A percentile compares a stretch with the other conserved stretches of the same genome.
phyloP scores from a whole-genome alignment of 2,797 vertebrate genomes.

The Mycteria americana region DNA sequence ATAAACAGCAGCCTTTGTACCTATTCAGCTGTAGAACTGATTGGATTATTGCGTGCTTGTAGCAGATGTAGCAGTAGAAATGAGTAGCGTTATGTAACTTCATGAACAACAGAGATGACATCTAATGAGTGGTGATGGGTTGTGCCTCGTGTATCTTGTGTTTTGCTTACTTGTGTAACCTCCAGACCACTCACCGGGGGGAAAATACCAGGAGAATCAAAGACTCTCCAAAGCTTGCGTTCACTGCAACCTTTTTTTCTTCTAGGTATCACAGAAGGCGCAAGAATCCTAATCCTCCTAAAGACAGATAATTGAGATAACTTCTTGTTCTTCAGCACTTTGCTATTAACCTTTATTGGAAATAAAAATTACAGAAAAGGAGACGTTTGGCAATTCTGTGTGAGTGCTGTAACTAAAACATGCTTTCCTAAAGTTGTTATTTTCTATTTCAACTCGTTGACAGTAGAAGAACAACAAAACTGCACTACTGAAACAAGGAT shows the following conservation, averaged over 20 bases:
- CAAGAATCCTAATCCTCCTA: slow-evolving; percentile 83
- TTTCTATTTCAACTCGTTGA: neutral
- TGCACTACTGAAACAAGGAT: neutral
- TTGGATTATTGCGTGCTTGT: neutral
- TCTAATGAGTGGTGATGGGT: neutral
- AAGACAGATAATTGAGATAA: slow-evolving; percentile 81
- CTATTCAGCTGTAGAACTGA: neutral
- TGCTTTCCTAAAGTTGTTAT: neutral
- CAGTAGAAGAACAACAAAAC: neutral
- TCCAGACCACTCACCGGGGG: neutral
- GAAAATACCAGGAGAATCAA: neutral
- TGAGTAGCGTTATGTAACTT: neutral
- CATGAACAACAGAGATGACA: neutral
- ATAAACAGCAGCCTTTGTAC: neutral
- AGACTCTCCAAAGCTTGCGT: neutral
- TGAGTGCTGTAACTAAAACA: neutral
- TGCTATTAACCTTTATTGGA: neutral
- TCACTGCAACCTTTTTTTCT: slow-evolving; percentile 22
- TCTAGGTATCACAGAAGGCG: slow-evolving; percentile 86
- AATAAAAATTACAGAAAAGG: slow-evolving; percentile 15
- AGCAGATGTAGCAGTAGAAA: slow-evolving; percentile 5
- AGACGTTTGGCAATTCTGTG: neutral
- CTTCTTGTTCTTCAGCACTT: neutral
- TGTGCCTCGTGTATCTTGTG: neutral
- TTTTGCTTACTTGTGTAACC: neutral